These are phyloP conservation scores for Spicauda simplicius DNA, from an alignment of 2,888 invertebrate species.

Conservation along the genomic window DNA sequence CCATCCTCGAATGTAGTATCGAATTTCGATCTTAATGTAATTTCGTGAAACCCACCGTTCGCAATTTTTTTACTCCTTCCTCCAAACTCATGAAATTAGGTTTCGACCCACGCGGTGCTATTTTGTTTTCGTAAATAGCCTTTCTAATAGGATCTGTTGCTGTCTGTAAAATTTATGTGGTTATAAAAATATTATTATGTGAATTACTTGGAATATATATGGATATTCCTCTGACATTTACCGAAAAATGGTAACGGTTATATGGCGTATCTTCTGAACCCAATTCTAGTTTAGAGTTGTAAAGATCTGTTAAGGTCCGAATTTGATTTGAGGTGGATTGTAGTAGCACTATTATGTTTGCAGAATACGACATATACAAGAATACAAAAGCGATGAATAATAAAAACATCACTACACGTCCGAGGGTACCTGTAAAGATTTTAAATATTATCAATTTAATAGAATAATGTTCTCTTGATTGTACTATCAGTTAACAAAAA, in stretches of 20 bases:
- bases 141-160: slow-evolving; percentile 80
- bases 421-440: slow-evolving; percentile 62
- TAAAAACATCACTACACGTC: slow-evolving; percentile 86
- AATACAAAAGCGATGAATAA: slow-evolving; percentile 87
- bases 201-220: not conserved
- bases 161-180: slow-evolving; percentile 52
- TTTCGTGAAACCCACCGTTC: slow-evolving; percentile 56
- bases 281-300: slow-evolving; percentile 86
- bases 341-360: slow-evolving; percentile 89
- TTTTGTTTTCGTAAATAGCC: slow-evolving; percentile 85
- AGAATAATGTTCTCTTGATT: too few relatives aligned
- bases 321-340: slow-evolving; percentile 89
- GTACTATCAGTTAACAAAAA: not conserved
- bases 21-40: too few relatives aligned
- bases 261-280: slow-evolving; percentile 88
- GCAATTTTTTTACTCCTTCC: slow-evolving; percentile 84
- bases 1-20: too few relatives aligned
- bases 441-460: not conserved
- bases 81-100: slow-evolving; percentile 83
- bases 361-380: slow-evolving; percentile 89
- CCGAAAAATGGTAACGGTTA: slow-evolving; percentile 86
- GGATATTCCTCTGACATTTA: slow-evolving; percentile 48
- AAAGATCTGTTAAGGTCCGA: slow-evolving; percentile 85
- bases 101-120: slow-evolving; percentile 83
- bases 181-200: not conserved